These are phyloP conservation scores for Stomorhina lunata DNA, from an alignment of 2,888 invertebrate species.

Conservation along the genomic window DNA sequence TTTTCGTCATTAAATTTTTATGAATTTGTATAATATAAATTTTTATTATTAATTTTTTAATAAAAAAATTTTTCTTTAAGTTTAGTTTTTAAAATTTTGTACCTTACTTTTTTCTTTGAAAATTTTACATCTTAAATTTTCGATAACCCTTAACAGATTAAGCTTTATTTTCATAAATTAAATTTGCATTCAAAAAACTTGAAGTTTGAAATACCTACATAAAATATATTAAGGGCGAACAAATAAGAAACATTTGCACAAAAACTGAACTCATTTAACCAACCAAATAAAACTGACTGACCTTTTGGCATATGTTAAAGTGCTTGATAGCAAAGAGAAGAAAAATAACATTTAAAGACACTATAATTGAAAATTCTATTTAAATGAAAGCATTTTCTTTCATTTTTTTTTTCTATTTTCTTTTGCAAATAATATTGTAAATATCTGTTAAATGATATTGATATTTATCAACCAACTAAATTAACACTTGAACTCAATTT, in stretches of 20 bases:
- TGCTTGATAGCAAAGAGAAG: not conserved
- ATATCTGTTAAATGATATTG: slow-evolving; percentile 22
- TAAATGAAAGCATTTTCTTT: slow-evolving; percentile 10
- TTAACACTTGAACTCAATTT: slow-evolving; percentile 47
- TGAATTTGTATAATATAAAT: too few relatives aligned
- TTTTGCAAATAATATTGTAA: not conserved
- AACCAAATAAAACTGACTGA: slow-evolving; percentile 56
- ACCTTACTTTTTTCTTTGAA: not conserved
- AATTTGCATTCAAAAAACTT: not conserved
- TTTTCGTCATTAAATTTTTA: too few relatives aligned
- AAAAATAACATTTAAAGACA: not conserved
- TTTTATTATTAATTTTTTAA: too few relatives aligned
- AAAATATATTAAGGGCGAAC: slow-evolving; percentile 26
- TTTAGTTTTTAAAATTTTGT: too few relatives aligned
- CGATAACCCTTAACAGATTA: not conserved
- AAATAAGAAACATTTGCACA: slow-evolving; percentile 24
- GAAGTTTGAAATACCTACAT: not conserved
- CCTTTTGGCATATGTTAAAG: not conserved
- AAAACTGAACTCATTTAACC: slow-evolving; percentile 31
- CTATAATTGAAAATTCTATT: slow-evolving; percentile 45
- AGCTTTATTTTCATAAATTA: not conserved
- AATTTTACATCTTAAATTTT: not conserved
- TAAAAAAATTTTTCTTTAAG: too few relatives aligned
- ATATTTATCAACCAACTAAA: slow-evolving; percentile 48
- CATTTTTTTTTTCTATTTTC: slow-evolving; percentile 7